phyloP scores from a whole-genome alignment of 37 sponge, comb jelly and placozoan species.

The Petrosia ficiformis region DNA sequence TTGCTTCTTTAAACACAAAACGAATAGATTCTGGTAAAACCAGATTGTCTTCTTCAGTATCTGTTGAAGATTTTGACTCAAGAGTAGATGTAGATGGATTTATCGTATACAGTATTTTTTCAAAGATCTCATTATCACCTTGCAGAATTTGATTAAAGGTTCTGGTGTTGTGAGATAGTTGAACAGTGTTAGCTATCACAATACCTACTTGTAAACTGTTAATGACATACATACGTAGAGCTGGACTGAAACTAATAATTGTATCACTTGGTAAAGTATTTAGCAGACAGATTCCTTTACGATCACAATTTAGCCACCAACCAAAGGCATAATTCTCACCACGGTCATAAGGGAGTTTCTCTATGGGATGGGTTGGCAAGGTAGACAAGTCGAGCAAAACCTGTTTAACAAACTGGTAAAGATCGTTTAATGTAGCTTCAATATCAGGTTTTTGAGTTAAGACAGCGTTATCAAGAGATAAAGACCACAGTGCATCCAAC shows the following conservation, averaged over 20 bases:
- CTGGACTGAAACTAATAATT: slow-evolving; percentile 21
- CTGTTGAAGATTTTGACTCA: too few relatives aligned
- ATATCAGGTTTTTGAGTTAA: not conserved
- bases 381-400: not conserved
- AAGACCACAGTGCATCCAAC: slow-evolving; percentile 42
- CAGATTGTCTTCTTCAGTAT: too few relatives aligned
- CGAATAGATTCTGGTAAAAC: too few relatives aligned
- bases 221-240: slow-evolving; percentile 28
- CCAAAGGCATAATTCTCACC: slow-evolving; percentile 30
- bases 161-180: not conserved
- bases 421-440: slow-evolving; percentile 1
- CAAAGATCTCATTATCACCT: not conserved
- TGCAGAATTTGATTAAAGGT: not conserved
- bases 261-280: slow-evolving; percentile 26
- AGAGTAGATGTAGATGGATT: too few relatives aligned
- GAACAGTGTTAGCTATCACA: slow-evolving; percentile 3
- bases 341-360: not conserved
- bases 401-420: slow-evolving; percentile 14
- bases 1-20: too few relatives aligned
- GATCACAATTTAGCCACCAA: slow-evolving; percentile 62
- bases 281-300: slow-evolving; percentile 11
- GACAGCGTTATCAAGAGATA: slow-evolving; percentile 15
- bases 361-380: not conserved
- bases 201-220: slow-evolving; percentile 19
- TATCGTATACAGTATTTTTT: not conserved